Conservation (phyloP, 2,888 invertebrate genomes). For the Hydropsyche betteni region DNA sequence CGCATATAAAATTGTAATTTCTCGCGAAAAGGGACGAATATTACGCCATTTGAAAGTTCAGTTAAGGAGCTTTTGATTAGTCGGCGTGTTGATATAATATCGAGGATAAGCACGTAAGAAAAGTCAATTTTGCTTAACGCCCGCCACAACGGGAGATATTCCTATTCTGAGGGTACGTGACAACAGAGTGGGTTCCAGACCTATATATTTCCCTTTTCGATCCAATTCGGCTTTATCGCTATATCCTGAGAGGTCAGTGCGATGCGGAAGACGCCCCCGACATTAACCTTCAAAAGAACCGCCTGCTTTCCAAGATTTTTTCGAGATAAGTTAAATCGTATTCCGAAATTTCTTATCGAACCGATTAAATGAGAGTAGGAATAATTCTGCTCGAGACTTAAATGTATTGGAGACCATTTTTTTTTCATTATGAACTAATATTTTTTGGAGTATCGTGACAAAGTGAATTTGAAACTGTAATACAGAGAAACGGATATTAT, state of each 20-base stretch:
- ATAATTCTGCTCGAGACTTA: too few relatives aligned
- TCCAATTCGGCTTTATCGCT: constrained; percentile 38
- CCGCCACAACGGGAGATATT: constrained; percentile 35
- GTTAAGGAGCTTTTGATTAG: constrained; percentile 11
- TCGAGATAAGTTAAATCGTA: background rate
- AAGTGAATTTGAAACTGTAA: background rate
- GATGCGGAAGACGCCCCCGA: constrained; percentile 21
- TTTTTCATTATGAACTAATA: too few relatives aligned
- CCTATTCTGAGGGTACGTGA: constrained; percentile 36
- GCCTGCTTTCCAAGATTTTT: background rate
- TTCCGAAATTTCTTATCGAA: too few relatives aligned
- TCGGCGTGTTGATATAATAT: constrained; percentile 6
- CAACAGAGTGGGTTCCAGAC: constrained; percentile 30
- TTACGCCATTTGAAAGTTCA: background rate
- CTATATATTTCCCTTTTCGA: constrained; percentile 40
- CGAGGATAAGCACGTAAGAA: constrained; percentile 34
- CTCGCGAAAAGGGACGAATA: too few relatives aligned
- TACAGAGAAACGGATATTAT: background rate
- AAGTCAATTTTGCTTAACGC: constrained; percentile 40
- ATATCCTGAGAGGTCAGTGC: constrained; percentile 25
- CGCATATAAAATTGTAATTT: background rate
- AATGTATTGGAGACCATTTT: too few relatives aligned
- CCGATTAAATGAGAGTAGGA: too few relatives aligned
- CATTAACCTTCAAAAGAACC: constrained; percentile 17
- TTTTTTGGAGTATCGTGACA: too few relatives aligned